Evolutionary conservation across 2,888 invertebrate species (phyloP).

Genomic region (Amorpha juglandis): DNA sequence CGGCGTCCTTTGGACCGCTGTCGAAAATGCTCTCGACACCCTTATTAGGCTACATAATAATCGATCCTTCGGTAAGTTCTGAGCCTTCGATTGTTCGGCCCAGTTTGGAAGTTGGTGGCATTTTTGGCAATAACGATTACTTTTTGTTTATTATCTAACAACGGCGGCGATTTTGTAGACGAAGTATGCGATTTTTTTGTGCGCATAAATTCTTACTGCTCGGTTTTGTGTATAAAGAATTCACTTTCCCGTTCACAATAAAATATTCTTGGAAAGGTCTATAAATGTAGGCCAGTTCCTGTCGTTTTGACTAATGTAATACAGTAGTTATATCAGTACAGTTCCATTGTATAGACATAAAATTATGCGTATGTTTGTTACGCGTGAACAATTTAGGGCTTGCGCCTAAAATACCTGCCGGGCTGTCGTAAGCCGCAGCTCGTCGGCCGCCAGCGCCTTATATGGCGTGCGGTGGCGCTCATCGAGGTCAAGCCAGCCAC

Average conservation of each 20-base stretch:
- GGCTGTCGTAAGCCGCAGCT: constrained; percentile 60
- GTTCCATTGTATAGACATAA: constrained; percentile 56
- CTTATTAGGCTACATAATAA: constrained; percentile 78
- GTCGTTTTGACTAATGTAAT: too few species aligned
- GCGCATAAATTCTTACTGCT: neutral
- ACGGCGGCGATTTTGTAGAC: constrained; percentile 18
- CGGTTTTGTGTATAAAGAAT: neutral
- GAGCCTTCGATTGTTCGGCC: constrained; percentile 74
- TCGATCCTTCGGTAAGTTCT: constrained; percentile 61
- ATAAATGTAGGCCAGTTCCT: neutral
- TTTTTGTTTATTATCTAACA: constrained; percentile 36
- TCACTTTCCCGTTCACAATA: neutral
- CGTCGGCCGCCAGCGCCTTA: constrained; percentile 71
- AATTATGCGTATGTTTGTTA: constrained; percentile 51
- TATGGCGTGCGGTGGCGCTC: constrained; percentile 57
- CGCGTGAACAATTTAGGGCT: constrained; percentile 70
- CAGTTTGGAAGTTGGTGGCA: constrained; percentile 71
- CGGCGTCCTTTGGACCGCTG: constrained; percentile 76
- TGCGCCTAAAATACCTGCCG: constrained; percentile 64
- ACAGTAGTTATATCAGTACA: constrained; percentile 30
- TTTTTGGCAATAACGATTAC: constrained; percentile 53
- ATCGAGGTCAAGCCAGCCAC: constrained; percentile 62
- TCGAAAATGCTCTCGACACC: constrained; percentile 65
- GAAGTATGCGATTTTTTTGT: constrained; percentile 10
- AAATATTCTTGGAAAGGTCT: neutral